phyloP scores from a whole-genome alignment of 1,140 invertebrate species.

The Anoplolepis gracilipes region DNA sequence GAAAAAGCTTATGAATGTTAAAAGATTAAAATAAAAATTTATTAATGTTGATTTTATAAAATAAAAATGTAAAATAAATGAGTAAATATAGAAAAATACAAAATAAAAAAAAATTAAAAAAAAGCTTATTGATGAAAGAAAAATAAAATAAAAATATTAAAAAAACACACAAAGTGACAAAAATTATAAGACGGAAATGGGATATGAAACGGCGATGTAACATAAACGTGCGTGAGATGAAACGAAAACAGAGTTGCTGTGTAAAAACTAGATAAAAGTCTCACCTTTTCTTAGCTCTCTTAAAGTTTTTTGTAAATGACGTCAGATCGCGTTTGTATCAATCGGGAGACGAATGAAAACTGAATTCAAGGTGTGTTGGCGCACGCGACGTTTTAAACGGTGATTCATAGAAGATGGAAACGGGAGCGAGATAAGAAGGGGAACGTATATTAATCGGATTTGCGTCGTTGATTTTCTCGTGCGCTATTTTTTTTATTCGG shows the following conservation, averaged over 20 bases:
- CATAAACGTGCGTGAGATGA: not conserved
- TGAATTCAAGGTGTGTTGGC: slow-evolving; percentile 73
- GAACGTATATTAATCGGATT: slow-evolving; percentile 75
- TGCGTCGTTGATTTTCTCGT: slow-evolving; percentile 57
- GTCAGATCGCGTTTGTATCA: slow-evolving; percentile 78
- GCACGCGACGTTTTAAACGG: slow-evolving; percentile 74
- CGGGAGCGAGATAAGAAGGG: slow-evolving; percentile 65
- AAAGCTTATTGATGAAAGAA: not conserved
- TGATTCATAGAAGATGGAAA: slow-evolving; percentile 74
- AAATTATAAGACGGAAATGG: slow-evolving; percentile 39
- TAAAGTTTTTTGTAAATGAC: slow-evolving; percentile 58
- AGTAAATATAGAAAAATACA: not conserved
- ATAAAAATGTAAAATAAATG: not conserved
- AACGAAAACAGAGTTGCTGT: slow-evolving; percentile 39
- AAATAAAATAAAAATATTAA: not conserved
- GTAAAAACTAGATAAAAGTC: slow-evolving; percentile 61
- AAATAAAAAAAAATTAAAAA: not conserved
- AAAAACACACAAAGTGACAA: not conserved
- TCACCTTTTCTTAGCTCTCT: slow-evolving; percentile 2
- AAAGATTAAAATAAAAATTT: too few relatives aligned
- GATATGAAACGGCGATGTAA: slow-evolving; percentile 35
- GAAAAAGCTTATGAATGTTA: too few relatives aligned
- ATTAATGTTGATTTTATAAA: not conserved
- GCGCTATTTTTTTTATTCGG: slow-evolving; percentile 39
- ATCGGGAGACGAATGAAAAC: slow-evolving; percentile 82